Base-by-base conservation (phyloP, 2,888 invertebrate species). In the Cheilosia variabilis region DNA sequence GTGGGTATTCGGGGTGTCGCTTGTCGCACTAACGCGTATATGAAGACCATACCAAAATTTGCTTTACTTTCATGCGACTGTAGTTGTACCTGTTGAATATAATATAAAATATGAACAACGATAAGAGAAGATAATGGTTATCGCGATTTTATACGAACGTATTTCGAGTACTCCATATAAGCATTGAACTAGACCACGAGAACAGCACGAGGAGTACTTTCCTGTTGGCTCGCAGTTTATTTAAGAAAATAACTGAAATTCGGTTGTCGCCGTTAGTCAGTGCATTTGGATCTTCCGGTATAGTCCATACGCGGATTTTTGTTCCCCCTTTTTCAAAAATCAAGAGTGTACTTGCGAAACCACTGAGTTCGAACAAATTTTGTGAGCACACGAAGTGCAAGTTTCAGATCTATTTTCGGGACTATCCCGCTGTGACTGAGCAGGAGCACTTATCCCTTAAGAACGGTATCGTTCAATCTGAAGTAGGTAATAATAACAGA, bases 71-170 rank as follows among this genome's bases (percentile, higher is more conserved):
- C 52, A 17, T 65, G 41, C 50, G 45, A 15, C 19, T 72, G 73
- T 63, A 66, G 65, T 75, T 63, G 84, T 78, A 73, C 63, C 50
- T 78, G 55, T 75, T 75, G 58, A 58, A 65, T 65, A 83, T 57
- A 73, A 78, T 37, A 47, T 47, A 27, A 52, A 79, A 45, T 65
- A 69, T 65, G 68, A 76, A 45, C 6, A 27, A 34, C 53, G 84
- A 84, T 84, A 84, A 80, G 79, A 50, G 24, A 34, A 76, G 84
- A 84, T 84, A 84, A 65, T 34, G 52, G n/a, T 80, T 79, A 84
- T 84, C 79, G 31, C n/a, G 66, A 66, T 69, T 50, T 57, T n/a
- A 7, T 55, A 7, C 50, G n/a, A 31, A 41, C 55, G 66, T 52
- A 65, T 53, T 58, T 58, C 15, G 55, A 53, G 24, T 22, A 17